These are phyloP conservation scores for Dreissena rostriformis DNA, from an alignment of 1,140 invertebrate species.

Conservation along the genomic window DNA sequence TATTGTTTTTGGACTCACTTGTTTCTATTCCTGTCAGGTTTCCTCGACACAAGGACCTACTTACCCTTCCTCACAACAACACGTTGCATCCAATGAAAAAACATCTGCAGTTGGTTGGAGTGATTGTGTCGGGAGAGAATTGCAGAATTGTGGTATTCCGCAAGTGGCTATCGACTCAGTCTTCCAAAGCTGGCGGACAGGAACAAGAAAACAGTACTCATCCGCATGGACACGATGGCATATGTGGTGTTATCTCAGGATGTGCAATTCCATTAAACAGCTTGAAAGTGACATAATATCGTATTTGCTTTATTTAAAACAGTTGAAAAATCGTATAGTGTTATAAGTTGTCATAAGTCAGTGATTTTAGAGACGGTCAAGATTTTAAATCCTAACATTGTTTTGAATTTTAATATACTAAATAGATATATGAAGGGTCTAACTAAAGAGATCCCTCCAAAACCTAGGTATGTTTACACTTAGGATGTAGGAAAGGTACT, in stretches of 20 bases:
- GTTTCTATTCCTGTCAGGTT: constrained; percentile 32
- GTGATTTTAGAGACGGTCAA: constrained; percentile 22
- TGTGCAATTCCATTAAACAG: constrained; percentile 22
- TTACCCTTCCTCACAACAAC: background rate
- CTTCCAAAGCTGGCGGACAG: constrained; percentile 4
- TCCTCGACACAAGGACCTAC: constrained; percentile 7
- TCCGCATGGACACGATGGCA: constrained; percentile 8
- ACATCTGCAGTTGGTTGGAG: background rate
- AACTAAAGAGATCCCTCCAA: background rate
- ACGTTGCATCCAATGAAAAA: background rate
- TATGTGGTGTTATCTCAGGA: constrained; percentile 33
- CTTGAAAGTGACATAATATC: constrained; percentile 24
- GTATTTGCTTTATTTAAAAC: constrained; percentile 21
- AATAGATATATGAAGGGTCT: constrained; percentile 7
- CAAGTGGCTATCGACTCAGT: constrained; percentile 4
- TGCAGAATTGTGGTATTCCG: constrained; percentile 8
- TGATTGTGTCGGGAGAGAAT: constrained; percentile 4
- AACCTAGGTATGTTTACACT: constrained; percentile 2
- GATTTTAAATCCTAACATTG: background rate
- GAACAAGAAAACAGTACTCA: constrained; percentile 11
- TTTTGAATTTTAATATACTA: background rate
- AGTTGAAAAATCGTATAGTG: constrained; percentile 23
- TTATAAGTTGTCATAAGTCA: constrained; percentile 25
- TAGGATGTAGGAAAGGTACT: background rate
- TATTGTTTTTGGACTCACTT: constrained; percentile 6